Base-by-base conservation (phyloP, 92 coral and sea anemone genomes). In the Epizoanthus rinbou region DNA sequence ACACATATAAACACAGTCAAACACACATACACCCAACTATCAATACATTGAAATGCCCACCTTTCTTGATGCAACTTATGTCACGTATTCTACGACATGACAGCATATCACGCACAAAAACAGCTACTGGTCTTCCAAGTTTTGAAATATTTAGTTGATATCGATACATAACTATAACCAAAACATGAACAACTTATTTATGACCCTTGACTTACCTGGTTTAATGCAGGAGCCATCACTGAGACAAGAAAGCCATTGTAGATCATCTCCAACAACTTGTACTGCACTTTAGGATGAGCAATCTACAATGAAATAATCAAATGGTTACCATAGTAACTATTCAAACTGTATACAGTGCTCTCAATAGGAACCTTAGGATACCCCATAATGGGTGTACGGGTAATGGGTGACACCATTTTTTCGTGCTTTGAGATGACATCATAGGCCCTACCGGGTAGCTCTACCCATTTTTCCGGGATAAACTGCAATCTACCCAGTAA, bases 221-320 rank as follows among this genome's bases (percentile, higher is more conserved):
- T 88, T 0, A 97, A 90, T 56, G 99, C 97, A 15, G 98, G 81
- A 54, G 99, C 95, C 99, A 97, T 97, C n/a, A 97, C 99, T n/a
- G 98, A 97, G 6, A 93, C 92, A 69, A 97, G 93, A 88, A 94
- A 97, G 57, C 99, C 99, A 85, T 97, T 89, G 69, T 92, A 97
- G 57, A 97, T 94, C 62, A 97, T 92, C 69, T 97, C 93, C 91
- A 97, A 73, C 71, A 97, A 73, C 86, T 90, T 93, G 65, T 65
- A 35, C 84, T 92, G 99, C 37, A 97, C 98, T 90, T 88, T 91
- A 6, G 93, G 80, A 76, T 97, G 99, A 25, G 99, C 95, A 86
- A 94, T 97, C 99, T 97, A 64, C 50, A 85, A 35, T 22, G 33
- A 18, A 67, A 14, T 45, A n/a, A n/a, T n/a, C n/a, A n/a, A 15